These are phyloP conservation scores for Macheiramphus alcinus DNA, from an alignment of 2,113 vertebrate species.

Conservation along the genomic window DNA sequence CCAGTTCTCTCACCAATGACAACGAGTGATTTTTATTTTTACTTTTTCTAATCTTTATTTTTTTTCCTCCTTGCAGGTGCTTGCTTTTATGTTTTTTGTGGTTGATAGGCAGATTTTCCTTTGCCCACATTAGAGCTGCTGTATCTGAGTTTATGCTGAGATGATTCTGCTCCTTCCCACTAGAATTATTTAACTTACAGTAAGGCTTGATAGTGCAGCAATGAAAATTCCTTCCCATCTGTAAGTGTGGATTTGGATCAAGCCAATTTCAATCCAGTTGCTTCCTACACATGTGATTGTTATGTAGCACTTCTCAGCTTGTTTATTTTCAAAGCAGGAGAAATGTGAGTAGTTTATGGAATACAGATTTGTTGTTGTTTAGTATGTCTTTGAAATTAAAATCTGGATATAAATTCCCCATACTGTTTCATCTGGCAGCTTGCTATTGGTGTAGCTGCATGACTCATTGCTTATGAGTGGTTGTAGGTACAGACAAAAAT, in stretches of 20 bases:
- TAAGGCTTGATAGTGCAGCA: background rate
- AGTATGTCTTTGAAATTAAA: background rate
- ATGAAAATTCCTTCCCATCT: background rate
- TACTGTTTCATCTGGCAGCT: background rate
- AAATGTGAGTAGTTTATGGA: background rate
- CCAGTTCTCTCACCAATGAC: background rate
- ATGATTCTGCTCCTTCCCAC: background rate
- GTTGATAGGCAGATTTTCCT: background rate
- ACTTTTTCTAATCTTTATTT: background rate
- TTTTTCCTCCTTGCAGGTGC: background rate
- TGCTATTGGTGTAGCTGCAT: background rate
- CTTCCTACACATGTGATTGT: background rate
- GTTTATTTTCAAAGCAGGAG: background rate
- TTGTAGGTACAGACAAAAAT: background rate
- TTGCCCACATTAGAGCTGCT: background rate
- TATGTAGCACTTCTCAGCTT: background rate
- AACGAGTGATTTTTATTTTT: background rate
- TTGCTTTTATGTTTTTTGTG: background rate
- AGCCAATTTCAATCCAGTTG: background rate
- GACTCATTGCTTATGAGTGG: background rate
- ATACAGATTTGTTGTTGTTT: background rate
- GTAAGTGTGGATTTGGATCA: background rate
- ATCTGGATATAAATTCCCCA: background rate
- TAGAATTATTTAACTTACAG: background rate
- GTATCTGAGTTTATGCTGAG: background rate